Conservation (phyloP, 2,797 vertebrate genomes). For the Rhadinocentrus ornatus region DNA sequence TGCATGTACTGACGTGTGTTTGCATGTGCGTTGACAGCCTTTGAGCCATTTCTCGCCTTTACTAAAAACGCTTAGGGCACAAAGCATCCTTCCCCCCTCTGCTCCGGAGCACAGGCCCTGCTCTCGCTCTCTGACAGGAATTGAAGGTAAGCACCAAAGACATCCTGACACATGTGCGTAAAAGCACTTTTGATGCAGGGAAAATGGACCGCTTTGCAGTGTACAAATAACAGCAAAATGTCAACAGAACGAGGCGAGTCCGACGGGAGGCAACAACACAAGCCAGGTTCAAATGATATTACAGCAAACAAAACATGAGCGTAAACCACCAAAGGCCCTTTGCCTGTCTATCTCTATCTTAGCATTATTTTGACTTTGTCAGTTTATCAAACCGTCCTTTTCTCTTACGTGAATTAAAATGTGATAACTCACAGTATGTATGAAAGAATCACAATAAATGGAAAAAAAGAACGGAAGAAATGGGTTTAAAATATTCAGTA, state of each 20-base stretch:
- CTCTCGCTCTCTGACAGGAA: constrained; percentile 81
- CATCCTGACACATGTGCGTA: constrained; percentile 81
- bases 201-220: constrained; percentile 86
- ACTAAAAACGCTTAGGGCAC: constrained; percentile 85
- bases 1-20: constrained; percentile 72
- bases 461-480: constrained; percentile 2
- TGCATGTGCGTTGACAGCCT: constrained; percentile 82
- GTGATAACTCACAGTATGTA: constrained; percentile 23
- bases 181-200: constrained; percentile 84
- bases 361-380: constrained; percentile 60
- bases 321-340: constrained; percentile 75
- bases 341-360: constrained; percentile 67
- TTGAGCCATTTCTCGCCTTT: constrained; percentile 84
- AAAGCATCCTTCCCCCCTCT: constrained; percentile 78
- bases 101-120: constrained; percentile 75
- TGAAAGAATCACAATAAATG: constrained; percentile 1
- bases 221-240: constrained; percentile 85
- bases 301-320: constrained; percentile 78
- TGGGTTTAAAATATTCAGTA: neutral
- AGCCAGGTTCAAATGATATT: constrained; percentile 83
- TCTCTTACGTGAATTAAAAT: constrained; percentile 36
- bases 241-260: constrained; percentile 82
- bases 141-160: constrained; percentile 87
- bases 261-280: constrained; percentile 82
- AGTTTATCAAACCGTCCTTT: constrained; percentile 53